Percentiles rank a stretch among this genome's conserved stretches.
phyloP scores from a whole-genome alignment of 2,113 vertebrate species.

The Chrysochloris asiatica region DNA sequence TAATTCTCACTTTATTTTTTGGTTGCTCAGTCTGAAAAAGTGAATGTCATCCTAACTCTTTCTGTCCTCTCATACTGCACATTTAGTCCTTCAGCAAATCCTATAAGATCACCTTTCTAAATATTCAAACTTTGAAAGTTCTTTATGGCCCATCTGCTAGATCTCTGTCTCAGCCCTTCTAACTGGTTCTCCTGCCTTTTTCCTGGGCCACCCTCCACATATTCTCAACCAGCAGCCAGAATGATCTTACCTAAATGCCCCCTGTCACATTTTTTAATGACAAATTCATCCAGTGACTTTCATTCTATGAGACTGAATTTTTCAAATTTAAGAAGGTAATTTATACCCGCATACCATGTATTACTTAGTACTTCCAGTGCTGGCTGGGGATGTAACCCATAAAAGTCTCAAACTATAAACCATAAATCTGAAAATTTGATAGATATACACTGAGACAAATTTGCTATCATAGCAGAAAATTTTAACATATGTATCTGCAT shows the following conservation, averaged over 20 bases:
- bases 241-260: background rate
- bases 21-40: background rate
- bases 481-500: background rate
- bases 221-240: background rate
- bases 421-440: background rate
- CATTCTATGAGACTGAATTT: background rate
- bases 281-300: background rate
- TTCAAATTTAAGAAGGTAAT: background rate
- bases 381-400: background rate
- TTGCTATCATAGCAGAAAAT: background rate
- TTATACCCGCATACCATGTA: background rate
- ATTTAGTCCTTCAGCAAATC: too few relatives aligned
- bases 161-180: background rate
- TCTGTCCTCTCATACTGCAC: too few relatives aligned
- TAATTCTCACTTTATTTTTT: background rate
- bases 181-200: background rate
- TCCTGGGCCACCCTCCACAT: background rate
- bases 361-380: background rate
- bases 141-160: background rate
- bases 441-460: too few relatives aligned
- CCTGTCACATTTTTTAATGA: background rate
- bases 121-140: too few relatives aligned
- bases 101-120: background rate
- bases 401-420: background rate
- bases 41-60: too few relatives aligned